Evolutionary conservation across 2,888 invertebrate genomes (phyloP).

Genomic region (Heliconius erato): DNA sequence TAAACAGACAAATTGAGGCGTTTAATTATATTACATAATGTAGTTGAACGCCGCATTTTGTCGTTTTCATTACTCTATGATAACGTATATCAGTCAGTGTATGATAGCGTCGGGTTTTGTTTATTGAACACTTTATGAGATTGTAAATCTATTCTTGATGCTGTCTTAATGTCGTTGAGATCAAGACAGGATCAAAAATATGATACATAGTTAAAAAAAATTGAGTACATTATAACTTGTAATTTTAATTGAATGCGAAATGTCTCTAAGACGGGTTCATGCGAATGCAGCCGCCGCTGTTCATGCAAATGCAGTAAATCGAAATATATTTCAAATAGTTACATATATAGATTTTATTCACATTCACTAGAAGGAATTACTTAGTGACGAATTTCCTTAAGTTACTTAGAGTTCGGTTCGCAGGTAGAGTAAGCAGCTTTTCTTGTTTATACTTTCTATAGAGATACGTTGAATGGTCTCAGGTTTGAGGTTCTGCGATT

Average conservation of each 20-base stretch:
- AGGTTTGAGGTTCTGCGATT: background rate
- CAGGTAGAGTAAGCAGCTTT: conserved; percentile 19
- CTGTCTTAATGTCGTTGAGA: too few relatives aligned
- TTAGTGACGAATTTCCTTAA: background rate
- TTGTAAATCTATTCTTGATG: too few relatives aligned
- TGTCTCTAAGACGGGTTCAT: too few relatives aligned
- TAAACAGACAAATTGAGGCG: too few relatives aligned
- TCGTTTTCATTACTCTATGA: background rate
- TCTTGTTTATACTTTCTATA: background rate
- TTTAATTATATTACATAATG: background rate
- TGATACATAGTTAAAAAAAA: too few relatives aligned
- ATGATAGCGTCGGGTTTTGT: background rate
- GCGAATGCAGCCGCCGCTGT: too few relatives aligned
- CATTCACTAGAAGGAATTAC: conserved; percentile 2
- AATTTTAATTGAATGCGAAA: too few relatives aligned
- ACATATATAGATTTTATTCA: background rate
- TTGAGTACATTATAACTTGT: too few relatives aligned
- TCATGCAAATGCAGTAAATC: too few relatives aligned
- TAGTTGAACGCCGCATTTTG: background rate
- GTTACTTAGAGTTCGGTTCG: background rate
- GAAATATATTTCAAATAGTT: background rate
- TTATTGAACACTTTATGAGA: background rate
- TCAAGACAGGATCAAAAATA: too few relatives aligned
- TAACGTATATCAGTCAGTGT: background rate
- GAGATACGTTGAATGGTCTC: background rate